Conservation (phyloP, 2,797 vertebrate species). For the Lepilemur septentrionalis region DNA sequence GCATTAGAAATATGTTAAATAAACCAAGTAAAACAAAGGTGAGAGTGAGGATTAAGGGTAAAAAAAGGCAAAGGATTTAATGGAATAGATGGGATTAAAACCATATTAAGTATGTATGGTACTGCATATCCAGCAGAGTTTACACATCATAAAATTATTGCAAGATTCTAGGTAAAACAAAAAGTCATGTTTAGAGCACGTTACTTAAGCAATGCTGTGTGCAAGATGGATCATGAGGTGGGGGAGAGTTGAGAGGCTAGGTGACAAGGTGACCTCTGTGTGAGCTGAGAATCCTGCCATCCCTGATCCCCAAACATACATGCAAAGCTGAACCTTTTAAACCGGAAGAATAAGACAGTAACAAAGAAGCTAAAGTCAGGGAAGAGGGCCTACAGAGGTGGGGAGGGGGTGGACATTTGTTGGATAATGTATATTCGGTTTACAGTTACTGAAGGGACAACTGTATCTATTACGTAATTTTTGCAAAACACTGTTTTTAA, state of each 20-base stretch:
- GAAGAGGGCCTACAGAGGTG: neutral
- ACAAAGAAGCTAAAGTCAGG: neutral
- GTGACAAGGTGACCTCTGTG: too few species aligned
- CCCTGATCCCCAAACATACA: neutral
- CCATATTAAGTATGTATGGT: neutral
- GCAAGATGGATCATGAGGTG: neutral
- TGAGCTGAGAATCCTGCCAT: neutral
- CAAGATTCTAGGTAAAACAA: neutral
- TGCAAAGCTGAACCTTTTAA: slow-evolving; percentile 7
- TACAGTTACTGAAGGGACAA: neutral
- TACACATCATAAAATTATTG: neutral
- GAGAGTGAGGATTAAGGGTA: neutral
- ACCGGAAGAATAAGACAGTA: neutral
- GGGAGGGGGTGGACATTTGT: neutral
- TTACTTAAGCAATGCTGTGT: neutral
- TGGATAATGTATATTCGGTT: neutral
- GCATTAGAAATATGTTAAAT: neutral
- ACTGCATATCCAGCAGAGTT: neutral
- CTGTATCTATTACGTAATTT: neutral
- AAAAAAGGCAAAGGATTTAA: neutral
- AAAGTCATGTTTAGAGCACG: neutral
- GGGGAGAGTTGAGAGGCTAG: neutral
- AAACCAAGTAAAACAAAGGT: neutral
- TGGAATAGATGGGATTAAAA: neutral
- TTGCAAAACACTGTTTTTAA: neutral